Percentiles rank a stretch among this genome's conserved stretches.
Conservation (phyloP, 2,888 invertebrate species). For the Drosophila dives region DNA sequence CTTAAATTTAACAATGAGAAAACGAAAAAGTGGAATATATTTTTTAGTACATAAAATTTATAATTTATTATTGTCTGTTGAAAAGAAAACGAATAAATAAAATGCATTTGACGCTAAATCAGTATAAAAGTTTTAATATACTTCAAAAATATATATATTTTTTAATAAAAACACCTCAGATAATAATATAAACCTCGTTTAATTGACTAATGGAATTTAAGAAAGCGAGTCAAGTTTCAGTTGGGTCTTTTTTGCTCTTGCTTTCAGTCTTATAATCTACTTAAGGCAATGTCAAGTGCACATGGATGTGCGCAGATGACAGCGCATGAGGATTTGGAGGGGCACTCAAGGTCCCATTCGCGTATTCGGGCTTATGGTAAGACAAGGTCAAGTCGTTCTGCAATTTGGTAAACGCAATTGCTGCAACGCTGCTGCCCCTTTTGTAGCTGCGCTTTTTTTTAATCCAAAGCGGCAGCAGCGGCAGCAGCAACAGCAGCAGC, state of each 20-base stretch:
- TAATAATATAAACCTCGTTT: neutral
- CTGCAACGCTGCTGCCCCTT: slow-evolving; percentile 28
- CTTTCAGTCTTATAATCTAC: slow-evolving; percentile 21
- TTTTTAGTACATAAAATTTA: too few relatives aligned
- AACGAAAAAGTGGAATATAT: too few relatives aligned
- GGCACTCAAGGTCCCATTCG: slow-evolving; percentile 15
- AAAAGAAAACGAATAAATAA: neutral
- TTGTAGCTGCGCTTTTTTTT: slow-evolving; percentile 47
- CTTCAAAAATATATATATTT: too few relatives aligned
- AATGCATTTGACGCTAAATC: neutral
- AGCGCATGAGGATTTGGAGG: slow-evolving; percentile 20
- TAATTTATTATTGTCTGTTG: neutral
- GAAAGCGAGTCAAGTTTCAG: slow-evolving; percentile 6
- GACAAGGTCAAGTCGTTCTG: slow-evolving; percentile 48
- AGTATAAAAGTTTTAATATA: neutral
- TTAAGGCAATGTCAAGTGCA: slow-evolving; percentile 34
- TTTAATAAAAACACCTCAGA: neutral
- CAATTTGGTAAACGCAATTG: slow-evolving; percentile 53
- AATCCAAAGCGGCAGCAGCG: slow-evolving; percentile 35
- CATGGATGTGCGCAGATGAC: slow-evolving; percentile 5
- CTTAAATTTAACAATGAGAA: too few relatives aligned
- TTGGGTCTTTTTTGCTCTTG: neutral
- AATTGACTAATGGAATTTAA: slow-evolving; percentile 18
- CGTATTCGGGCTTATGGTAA: slow-evolving; percentile 24
- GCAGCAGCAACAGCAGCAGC: neutral